Conservation (phyloP, 2,888 invertebrate genomes). For the Drosophila peninsularis region DNA sequence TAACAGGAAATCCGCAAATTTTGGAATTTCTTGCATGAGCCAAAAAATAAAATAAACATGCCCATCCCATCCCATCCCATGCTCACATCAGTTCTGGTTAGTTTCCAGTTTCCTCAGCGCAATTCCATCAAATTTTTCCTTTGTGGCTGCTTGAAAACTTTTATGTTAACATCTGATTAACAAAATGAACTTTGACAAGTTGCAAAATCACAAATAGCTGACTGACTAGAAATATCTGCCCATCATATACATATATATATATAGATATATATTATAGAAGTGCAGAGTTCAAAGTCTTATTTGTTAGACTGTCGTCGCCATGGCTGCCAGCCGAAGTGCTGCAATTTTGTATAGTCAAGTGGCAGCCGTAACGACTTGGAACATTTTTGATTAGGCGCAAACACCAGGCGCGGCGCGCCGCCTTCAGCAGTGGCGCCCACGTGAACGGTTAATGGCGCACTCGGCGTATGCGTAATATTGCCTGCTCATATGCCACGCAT, state of each 20-base stretch:
- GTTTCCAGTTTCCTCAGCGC: conserved; percentile 11
- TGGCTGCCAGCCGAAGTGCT: conserved; percentile 21
- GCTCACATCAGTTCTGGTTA: conserved; percentile 17
- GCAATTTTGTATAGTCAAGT: conserved; percentile 24
- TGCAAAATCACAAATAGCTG: neutral
- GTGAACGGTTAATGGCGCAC: conserved; percentile 69
- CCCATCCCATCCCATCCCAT: neutral
- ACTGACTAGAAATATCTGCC: neutral
- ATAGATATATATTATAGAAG: too few species aligned
- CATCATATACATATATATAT: too few species aligned
- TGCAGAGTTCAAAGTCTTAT: neutral
- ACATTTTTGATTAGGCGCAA: conserved; percentile 67
- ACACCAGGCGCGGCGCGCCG: conserved; percentile 3
- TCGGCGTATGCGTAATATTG: conserved; percentile 75
- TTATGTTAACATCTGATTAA: neutral
- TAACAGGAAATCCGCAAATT: conserved; percentile 74
- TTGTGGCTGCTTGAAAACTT: neutral
- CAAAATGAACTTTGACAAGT: neutral
- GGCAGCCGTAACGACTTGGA: conserved; percentile 40
- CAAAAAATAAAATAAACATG: conserved; percentile 59
- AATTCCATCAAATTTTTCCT: conserved; percentile 5
- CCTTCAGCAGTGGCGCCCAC: neutral
- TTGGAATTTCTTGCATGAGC: conserved; percentile 67
- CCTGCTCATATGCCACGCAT: conserved; percentile 66
- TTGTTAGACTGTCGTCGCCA: conserved; percentile 2